Evolutionary conservation across 2,797 vertebrate genomes (phyloP).

Genomic region (Channallabes apus): DNA sequence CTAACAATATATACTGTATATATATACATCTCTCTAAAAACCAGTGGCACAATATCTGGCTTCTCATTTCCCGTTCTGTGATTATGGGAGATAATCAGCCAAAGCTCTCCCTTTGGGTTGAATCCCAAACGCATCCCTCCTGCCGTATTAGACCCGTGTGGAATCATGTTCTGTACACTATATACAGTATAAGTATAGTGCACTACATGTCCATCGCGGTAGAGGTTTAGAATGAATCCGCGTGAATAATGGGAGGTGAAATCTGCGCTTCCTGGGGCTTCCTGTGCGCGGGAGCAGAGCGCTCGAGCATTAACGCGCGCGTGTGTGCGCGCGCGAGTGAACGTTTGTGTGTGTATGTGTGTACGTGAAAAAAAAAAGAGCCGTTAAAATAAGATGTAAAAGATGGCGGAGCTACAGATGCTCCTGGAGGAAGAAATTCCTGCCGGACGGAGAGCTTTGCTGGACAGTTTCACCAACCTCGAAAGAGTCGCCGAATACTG

Average conservation of each 20-base stretch:
- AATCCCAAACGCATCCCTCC: neutral
- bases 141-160: neutral
- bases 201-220: neutral
- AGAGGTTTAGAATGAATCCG: neutral
- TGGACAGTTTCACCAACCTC: constrained; percentile 90
- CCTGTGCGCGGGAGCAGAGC: constrained; percentile 38
- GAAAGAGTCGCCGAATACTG: constrained; percentile 91
- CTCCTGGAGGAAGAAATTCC: constrained; percentile 94
- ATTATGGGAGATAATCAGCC: neutral
- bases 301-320: constrained; percentile 26
- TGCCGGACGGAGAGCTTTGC: constrained; percentile 85
- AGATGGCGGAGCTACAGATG: constrained; percentile 97
- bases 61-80: neutral
- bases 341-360: neutral
- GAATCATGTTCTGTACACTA: no score
- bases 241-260: constrained; percentile 25
- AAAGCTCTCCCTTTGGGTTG: neutral
- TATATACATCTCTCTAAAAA: neutral
- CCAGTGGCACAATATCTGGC: neutral
- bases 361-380: neutral
- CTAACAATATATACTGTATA: no score
- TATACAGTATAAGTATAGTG: neutral
- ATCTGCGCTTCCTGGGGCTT: constrained; percentile 48
- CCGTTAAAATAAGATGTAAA: constrained; percentile 77
- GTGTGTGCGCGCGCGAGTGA: neutral